phyloP scores from a whole-genome alignment of 2,888 invertebrate genomes.

The Cataglyphis altisquamis region DNA sequence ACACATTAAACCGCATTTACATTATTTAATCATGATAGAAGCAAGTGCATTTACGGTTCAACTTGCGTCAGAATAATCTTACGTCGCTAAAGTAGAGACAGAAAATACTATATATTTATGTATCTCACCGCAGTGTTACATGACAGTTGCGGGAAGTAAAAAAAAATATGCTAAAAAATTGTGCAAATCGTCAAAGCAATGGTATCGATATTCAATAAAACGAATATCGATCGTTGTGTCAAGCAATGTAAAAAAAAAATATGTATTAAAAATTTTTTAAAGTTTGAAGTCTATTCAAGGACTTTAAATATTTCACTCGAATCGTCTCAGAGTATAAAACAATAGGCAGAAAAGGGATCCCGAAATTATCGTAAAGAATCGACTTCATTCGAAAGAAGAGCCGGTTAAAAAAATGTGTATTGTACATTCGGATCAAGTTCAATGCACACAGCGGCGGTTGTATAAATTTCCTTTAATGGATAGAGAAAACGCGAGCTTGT shows the following conservation, averaged over 20 bases:
- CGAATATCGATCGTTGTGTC: conserved; percentile 22
- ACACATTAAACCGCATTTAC: conserved; percentile 37
- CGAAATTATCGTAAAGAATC: conserved; percentile 7
- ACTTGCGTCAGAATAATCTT: conserved; percentile 51
- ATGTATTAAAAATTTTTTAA: neutral
- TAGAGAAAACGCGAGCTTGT: neutral
- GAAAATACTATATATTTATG: conserved; percentile 34
- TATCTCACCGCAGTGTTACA: conserved; percentile 25
- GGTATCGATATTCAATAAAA: conserved; percentile 18
- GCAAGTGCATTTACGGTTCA: conserved; percentile 35
- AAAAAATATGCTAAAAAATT: conserved; percentile 31
- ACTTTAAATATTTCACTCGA: neutral
- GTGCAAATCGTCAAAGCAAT: conserved; percentile 29
- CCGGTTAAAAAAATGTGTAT: neutral
- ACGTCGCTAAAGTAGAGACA: neutral
- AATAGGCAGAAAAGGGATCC: neutral
- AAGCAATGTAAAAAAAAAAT: neutral
- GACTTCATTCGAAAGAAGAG: neutral
- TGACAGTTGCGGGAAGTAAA: conserved; percentile 15
- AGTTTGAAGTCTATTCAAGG: neutral
- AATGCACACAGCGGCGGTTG: neutral
- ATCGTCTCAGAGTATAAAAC: neutral
- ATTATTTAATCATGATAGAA: conserved; percentile 50
- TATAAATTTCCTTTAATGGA: neutral
- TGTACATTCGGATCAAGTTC: conserved; percentile 11